These are phyloP conservation scores for Oreochromis grahami DNA, from an alignment of 2,797 vertebrate genomes.

Conservation along the genomic window DNA sequence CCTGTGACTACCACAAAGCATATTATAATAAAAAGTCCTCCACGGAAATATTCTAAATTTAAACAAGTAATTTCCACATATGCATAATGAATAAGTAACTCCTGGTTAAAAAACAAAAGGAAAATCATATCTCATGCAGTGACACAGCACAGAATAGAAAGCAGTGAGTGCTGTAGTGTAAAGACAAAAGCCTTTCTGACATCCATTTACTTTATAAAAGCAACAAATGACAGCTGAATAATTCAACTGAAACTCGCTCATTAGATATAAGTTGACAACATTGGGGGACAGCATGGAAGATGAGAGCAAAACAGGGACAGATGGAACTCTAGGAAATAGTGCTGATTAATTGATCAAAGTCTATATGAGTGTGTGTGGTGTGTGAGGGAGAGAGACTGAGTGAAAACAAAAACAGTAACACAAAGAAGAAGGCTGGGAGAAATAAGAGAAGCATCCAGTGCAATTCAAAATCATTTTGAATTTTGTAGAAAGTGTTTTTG, in stretches of 20 bases:
- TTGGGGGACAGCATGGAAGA: conserved; percentile 30
- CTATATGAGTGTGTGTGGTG: neutral
- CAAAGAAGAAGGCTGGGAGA: neutral
- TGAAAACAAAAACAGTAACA: neutral
- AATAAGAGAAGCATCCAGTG: neutral
- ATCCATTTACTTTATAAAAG: conserved; percentile 43
- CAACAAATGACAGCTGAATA: conserved; percentile 54
- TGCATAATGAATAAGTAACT: neutral
- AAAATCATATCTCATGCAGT: neutral
- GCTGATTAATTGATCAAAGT: conserved; percentile 56
- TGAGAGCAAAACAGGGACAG: conserved; percentile 49
- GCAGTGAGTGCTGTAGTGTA: neutral
- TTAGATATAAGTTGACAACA: conserved; percentile 39
- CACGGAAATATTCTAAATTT: neutral
- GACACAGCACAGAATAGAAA: neutral
- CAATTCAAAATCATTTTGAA: neutral
- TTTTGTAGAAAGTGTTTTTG: neutral
- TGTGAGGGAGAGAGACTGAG: neutral
- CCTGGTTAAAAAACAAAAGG: neutral
- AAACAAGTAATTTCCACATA: neutral
- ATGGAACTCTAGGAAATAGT: conserved; percentile 54
- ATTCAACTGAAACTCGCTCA: conserved; percentile 52
- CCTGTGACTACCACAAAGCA: neutral
- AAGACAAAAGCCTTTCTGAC: conserved; percentile 21
- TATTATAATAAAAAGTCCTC: neutral